Conservation (phyloP, 2,113 vertebrate genomes). For the Nothobranchius furzeri region DNA sequence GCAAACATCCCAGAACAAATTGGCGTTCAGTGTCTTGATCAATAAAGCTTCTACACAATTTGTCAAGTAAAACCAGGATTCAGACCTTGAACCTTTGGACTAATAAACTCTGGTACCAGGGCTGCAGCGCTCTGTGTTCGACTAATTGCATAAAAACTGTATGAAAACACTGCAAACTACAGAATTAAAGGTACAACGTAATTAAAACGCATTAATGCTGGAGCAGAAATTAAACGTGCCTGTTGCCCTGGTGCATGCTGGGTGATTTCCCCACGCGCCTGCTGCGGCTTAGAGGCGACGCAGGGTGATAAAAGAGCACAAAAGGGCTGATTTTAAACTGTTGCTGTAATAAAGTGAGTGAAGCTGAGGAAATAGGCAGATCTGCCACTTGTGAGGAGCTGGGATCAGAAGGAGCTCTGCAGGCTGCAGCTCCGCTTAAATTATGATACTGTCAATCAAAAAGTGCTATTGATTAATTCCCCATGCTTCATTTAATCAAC, state of each 20-base stretch:
- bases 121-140: background rate
- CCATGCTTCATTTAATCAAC: constrained; percentile 18
- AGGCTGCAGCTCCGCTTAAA: constrained; percentile 21
- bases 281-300: constrained; percentile 2
- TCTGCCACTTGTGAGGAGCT: background rate
- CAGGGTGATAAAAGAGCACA: constrained; percentile 2
- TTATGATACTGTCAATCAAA: constrained; percentile 35
- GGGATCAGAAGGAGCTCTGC: constrained; percentile 7
- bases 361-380: constrained; percentile 16
- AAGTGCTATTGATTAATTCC: constrained; percentile 24
- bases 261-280: constrained; percentile 9
- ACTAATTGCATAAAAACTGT: background rate
- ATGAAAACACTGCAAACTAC: background rate
- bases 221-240: background rate
- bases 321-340: constrained; percentile 2
- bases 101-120: background rate
- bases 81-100: constrained; percentile 1
- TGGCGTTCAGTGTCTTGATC: background rate
- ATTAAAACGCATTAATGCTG: constrained; percentile 8
- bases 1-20: background rate
- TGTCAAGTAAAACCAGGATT: background rate
- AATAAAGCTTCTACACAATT: background rate
- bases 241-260: constrained; percentile 30
- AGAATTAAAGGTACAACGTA: background rate
- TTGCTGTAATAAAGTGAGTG: constrained; percentile 2